phyloP scores from a whole-genome alignment of 1,140 invertebrate species.

The Drosophila chauvacae region DNA sequence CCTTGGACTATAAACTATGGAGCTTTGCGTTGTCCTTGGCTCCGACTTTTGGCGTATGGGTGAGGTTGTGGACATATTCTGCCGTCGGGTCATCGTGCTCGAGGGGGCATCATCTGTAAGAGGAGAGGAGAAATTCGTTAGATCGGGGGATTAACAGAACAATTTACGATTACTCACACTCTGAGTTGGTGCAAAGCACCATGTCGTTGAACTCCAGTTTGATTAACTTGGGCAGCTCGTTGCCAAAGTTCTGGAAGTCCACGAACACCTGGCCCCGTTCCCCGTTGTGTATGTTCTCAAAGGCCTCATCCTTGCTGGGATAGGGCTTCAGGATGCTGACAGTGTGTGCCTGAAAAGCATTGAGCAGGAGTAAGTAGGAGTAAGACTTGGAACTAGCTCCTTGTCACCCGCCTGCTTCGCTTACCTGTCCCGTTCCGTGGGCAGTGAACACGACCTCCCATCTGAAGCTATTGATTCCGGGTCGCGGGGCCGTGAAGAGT shows the following conservation, averaged over 20 bases:
- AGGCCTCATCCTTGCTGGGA: conserved; percentile 39
- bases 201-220: conserved; percentile 44
- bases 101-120: conserved; percentile 46
- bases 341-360: conserved; percentile 26
- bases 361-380: background rate
- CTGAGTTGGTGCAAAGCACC: conserved; percentile 31
- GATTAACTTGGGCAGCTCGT: conserved; percentile 56
- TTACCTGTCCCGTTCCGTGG: conserved; percentile 28
- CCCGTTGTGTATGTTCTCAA: conserved; percentile 47
- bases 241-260: conserved; percentile 29
- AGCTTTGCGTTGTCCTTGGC: background rate
- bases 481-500: conserved; percentile 32
- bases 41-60: background rate
- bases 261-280: conserved; percentile 42
- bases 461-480: conserved; percentile 38
- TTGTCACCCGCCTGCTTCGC: background rate
- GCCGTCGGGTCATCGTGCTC: conserved; percentile 42
- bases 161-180: conserved; percentile 45
- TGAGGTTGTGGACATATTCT: conserved; percentile 15
- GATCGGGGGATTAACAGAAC: background rate
- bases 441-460: conserved; percentile 51
- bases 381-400: background rate
- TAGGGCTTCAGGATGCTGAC: conserved; percentile 45
- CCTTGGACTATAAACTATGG: background rate
- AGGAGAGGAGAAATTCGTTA: background rate